These are phyloP conservation scores for Anthoscopus minutus DNA, from an alignment of 2,113 vertebrate species.

Conservation along the genomic window DNA sequence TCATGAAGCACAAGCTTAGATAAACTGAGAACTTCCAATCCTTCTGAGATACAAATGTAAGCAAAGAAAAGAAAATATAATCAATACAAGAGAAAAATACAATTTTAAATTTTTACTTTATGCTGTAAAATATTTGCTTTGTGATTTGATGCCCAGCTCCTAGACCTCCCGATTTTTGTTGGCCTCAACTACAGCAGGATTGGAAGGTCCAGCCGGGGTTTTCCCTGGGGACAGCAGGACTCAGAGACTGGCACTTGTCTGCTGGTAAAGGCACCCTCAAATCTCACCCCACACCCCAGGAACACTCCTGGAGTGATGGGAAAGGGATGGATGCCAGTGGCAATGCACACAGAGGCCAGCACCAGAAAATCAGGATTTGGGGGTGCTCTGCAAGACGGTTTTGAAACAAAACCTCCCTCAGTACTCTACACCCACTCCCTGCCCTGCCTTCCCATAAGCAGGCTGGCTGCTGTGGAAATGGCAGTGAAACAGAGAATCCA, in stretches of 20 bases:
- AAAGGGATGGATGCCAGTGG: not conserved
- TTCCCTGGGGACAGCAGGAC: not conserved
- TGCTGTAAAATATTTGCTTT: not conserved
- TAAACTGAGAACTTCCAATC: not conserved
- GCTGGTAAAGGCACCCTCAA: not conserved
- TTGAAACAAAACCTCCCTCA: not conserved
- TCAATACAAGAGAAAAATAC: not conserved
- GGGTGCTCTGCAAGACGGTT: not conserved
- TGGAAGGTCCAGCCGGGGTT: not conserved
- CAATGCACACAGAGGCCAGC: accelerated
- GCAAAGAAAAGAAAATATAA: not conserved
- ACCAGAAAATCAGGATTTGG: not conserved
- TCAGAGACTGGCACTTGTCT: accelerated
- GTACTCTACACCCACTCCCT: not conserved
- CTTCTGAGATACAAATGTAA: not conserved
- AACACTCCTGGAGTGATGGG: not conserved
- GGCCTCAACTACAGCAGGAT: not conserved
- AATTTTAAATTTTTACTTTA: not conserved
- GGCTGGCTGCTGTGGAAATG: not conserved
- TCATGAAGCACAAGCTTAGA: not conserved
- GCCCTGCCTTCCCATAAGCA: not conserved
- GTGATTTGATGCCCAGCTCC: not conserved
- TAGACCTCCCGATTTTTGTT: not conserved
- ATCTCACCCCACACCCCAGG: not conserved
- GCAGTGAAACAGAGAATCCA: not conserved